A percentile compares a stretch with the other conserved stretches of the same genome.
phyloP scores from a whole-genome alignment of 2,113 vertebrate genomes.

The Sander lucioperca region DNA sequence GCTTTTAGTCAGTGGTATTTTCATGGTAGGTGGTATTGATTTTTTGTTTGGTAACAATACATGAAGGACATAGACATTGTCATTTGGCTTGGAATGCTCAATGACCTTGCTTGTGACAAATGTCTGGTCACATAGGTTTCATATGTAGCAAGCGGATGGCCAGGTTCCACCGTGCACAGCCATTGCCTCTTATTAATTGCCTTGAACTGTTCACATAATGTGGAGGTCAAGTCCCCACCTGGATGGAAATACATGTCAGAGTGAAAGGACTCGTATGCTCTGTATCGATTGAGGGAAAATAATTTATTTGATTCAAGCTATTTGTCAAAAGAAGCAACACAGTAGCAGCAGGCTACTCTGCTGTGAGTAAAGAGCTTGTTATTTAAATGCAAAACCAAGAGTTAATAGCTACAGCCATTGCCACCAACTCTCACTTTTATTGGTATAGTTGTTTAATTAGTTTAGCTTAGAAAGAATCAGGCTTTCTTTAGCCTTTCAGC shows the following conservation, averaged over 20 bases:
- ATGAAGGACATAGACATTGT: not conserved
- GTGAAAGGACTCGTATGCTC: not conserved
- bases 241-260: conserved; percentile 21
- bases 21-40: not conserved
- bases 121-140: conserved; percentile 26
- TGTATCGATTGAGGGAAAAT: conserved; percentile 2
- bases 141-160: conserved; percentile 30
- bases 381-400: not conserved
- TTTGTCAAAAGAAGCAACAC: conserved; percentile 14
- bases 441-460: not conserved
- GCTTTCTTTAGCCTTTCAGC: not conserved
- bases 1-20: conserved; percentile 22
- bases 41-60: not conserved
- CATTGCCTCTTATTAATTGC: conserved; percentile 49
- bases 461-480: not conserved
- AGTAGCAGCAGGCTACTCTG: not conserved
- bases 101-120: conserved; percentile 54
- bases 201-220: conserved; percentile 39
- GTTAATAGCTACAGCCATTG: not conserved
- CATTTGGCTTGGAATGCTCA: conserved; percentile 18
- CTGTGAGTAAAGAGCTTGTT: not conserved
- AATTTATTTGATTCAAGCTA: conserved; percentile 13
- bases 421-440: not conserved
- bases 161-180: conserved; percentile 22
- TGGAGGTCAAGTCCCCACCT: conserved; percentile 37